Evolutionary conservation across 1,140 invertebrate genomes (phyloP).

Genomic region (Drosophila leontia): DNA sequence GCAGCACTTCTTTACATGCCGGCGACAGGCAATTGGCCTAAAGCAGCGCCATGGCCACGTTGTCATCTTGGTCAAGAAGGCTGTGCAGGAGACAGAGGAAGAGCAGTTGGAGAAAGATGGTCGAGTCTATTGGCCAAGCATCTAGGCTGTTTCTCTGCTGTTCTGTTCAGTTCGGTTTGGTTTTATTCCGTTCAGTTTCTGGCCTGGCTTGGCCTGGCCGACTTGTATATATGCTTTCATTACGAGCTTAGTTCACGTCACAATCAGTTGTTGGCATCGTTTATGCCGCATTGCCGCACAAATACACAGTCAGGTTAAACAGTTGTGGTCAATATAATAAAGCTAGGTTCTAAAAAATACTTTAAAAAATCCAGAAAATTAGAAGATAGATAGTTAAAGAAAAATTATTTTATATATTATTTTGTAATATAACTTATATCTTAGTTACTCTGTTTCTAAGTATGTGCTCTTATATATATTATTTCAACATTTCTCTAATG

Average conservation of each 20-base stretch:
- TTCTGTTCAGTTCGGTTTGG: slow-evolving; percentile 25
- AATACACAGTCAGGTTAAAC: slow-evolving; percentile 24
- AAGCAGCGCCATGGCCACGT: slow-evolving; percentile 67
- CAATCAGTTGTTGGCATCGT: slow-evolving; percentile 84
- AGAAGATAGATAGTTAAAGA: too few species aligned
- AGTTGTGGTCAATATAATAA: background rate
- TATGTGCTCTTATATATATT: too few species aligned
- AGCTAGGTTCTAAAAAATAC: background rate
- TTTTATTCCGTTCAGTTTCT: slow-evolving; percentile 21
- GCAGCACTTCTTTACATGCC: slow-evolving; percentile 59
- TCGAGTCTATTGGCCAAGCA: slow-evolving; percentile 55
- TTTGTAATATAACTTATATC: too few species aligned
- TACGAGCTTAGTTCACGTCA: slow-evolving; percentile 83
- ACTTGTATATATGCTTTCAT: slow-evolving; percentile 77
- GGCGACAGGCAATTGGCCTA: slow-evolving; percentile 74
- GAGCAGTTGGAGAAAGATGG: slow-evolving; percentile 8
- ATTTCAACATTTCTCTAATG: too few species aligned
- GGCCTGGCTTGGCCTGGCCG: slow-evolving; percentile 35
- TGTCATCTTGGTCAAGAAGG: slow-evolving; percentile 56
- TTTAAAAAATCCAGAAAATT: background rate
- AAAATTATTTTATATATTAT: background rate
- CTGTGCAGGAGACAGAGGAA: background rate
- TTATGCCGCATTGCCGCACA: slow-evolving; percentile 77
- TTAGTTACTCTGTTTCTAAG: too few species aligned
- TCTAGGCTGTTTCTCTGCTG: slow-evolving; percentile 14